Evolutionary conservation across 2,113 vertebrate species (phyloP).

Genomic region (Halcyon senegalensis): DNA sequence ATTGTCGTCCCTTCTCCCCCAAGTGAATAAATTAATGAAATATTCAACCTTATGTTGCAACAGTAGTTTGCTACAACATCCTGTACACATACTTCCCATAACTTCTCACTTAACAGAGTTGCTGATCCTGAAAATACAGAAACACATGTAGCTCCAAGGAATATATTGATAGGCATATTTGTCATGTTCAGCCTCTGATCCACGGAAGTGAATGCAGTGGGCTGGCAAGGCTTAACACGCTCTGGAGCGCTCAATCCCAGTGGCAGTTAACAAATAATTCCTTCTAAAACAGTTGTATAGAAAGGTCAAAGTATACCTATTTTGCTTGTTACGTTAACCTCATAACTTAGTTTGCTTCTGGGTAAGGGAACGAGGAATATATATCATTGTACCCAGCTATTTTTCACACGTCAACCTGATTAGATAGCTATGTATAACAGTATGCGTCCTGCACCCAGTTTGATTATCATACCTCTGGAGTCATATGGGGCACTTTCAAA

Average conservation of each 20-base stretch:
- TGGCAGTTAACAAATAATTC: conserved; percentile 55
- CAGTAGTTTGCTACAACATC: not conserved
- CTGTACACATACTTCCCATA: not conserved
- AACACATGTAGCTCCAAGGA: conserved; percentile 25
- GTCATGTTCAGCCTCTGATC: conserved; percentile 36
- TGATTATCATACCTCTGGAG: not conserved
- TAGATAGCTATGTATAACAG: not conserved
- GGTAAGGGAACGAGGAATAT: not conserved
- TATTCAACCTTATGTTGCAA: not conserved
- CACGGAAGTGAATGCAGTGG: not conserved
- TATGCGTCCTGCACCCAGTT: fast-evolving
- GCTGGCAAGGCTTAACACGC: conserved; percentile 14
- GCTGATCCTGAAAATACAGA: conserved; percentile 44
- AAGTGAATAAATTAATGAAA: conserved; percentile 44
- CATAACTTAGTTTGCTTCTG: conserved; percentile 35
- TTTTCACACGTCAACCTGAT: not conserved
- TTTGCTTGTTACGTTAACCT: not conserved
- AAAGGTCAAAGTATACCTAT: conserved; percentile 30
- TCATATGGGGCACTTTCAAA: not conserved
- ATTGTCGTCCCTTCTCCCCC: not conserved
- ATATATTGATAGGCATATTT: conserved; percentile 34
- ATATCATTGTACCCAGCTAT: not conserved
- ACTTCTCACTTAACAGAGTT: conserved; percentile 39
- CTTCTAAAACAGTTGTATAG: conserved; percentile 4
- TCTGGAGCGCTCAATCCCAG: conserved; percentile 45